A percentile compares a stretch with the other conserved stretches of the same genome.
Evolutionary conservation across 1,140 invertebrate species (phyloP).

Genomic region (Sinonovacula constricta): DNA sequence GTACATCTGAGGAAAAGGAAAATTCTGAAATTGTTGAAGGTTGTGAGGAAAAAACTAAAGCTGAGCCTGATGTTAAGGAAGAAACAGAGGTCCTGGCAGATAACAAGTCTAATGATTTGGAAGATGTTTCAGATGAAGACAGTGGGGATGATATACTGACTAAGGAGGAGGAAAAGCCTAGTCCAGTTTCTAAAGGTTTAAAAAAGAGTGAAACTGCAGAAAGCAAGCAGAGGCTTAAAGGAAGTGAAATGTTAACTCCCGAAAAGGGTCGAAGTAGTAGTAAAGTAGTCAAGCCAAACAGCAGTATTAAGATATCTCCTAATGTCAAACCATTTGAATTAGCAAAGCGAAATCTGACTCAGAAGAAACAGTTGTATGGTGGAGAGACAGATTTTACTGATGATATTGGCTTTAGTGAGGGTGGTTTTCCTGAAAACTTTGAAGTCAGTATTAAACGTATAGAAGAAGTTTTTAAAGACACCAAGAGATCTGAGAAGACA

Average conservation of each 20-base stretch:
- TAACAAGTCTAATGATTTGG: not conserved
- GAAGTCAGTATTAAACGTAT: slow-evolving; percentile 37
- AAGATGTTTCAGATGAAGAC: not conserved
- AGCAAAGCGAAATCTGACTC: slow-evolving; percentile 23
- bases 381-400: slow-evolving; percentile 38
- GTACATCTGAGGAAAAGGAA: not conserved
- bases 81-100: not conserved
- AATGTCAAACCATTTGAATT: slow-evolving; percentile 37
- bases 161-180: no score
- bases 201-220: no score
- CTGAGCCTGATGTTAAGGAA: not conserved
- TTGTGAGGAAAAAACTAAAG: not conserved
- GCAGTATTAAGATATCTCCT: slow-evolving; percentile 14
- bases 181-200: no score
- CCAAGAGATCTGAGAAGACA: not conserved
- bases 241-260: no score
- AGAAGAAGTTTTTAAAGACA: slow-evolving; percentile 43
- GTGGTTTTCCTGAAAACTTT: slow-evolving; percentile 34
- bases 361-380: slow-evolving; percentile 40
- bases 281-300: no score
- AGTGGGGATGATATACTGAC: not conserved
- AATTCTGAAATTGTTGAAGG: not conserved
- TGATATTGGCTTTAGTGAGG: slow-evolving; percentile 40
- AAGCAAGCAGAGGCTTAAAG: no score
- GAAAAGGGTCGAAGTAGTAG: no score